Base-by-base conservation (phyloP, 2,113 vertebrate genomes). In the Cervus canadensis region DNA sequence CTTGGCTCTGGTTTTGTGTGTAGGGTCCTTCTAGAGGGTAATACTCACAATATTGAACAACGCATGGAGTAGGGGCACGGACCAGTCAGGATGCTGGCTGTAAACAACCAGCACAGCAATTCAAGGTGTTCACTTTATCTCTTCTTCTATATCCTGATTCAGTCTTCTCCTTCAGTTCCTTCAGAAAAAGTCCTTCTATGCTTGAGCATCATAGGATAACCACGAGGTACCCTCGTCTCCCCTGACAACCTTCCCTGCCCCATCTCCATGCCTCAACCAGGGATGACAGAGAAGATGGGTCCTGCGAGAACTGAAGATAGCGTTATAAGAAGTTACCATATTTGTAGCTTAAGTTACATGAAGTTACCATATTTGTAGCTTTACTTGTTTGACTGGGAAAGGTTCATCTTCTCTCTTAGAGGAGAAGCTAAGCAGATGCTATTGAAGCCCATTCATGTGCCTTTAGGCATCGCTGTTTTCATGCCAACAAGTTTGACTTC, bases 31-130 rank as follows among this genome's bases (percentile, higher is more conserved):
- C 33, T 40, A 76, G 89, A 6, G 60, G 45, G 43, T 83, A 89
- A 48, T 89, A 71, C 64, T 89, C 60, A 89, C 78, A 88, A 52
- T 36, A 94, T 14, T 81, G 74, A 90, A 52, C 4, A 45, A 25
- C 10, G 8, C 0, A 3, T n/a, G 28, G 48, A 36, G 30, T 40
- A 36, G 13, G 6, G 23, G 3, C 36, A 57, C 12, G 2, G 2
- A 28, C 57, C 23, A 45, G 12, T 71, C 21, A 71, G 67, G 36
- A 83, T 64, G 10, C 71, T 91, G 54, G 12, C 28, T 59, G 3
- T 52, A 48, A 93, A 48, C 12, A 78, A 74, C 23, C 45, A 57
- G 71, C 60, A 50, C 25, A 82, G 28, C 43, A 56, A 54, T 6
- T 67, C 81, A 50, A 12, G 0, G 5, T 5, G 5, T 33, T 54